A percentile compares a stretch with the other conserved stretches of the same genome.
Conservation (phyloP, 2,113 vertebrate genomes). For the Myrmecobius fasciatus region DNA sequence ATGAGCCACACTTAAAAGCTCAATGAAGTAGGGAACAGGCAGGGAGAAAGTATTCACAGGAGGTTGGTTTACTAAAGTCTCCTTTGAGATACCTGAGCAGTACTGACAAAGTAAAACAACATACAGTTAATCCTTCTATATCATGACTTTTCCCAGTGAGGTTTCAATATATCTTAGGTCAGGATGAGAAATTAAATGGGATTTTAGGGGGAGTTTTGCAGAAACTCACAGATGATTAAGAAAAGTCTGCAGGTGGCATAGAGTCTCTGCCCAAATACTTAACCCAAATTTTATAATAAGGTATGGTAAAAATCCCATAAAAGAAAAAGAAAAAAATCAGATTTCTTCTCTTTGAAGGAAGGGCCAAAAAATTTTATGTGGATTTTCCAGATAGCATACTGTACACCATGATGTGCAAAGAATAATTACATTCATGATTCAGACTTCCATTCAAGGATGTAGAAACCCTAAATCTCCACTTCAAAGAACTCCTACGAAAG, state of each 20-base stretch:
- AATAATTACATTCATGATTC: background rate
- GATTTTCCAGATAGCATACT: too few relatives aligned
- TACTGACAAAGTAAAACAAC: background rate
- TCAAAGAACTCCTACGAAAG: background rate
- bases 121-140: background rate
- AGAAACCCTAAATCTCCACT: background rate
- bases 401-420: too few relatives aligned
- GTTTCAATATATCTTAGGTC: background rate
- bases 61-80: conserved; percentile 21
- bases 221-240: too few relatives aligned
- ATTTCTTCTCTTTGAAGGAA: too few relatives aligned
- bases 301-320: too few relatives aligned
- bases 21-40: background rate
- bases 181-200: background rate
- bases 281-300: too few relatives aligned
- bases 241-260: too few relatives aligned
- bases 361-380: too few relatives aligned
- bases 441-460: background rate
- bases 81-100: background rate
- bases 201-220: too few relatives aligned
- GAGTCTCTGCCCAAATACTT: too few relatives aligned
- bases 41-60: conserved; percentile 11
- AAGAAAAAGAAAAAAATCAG: too few relatives aligned
- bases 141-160: background rate
- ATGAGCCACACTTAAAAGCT: background rate